These are phyloP conservation scores for Meghimatium bilineatum DNA, from an alignment of 2,888 invertebrate genomes.

Conservation along the genomic window DNA sequence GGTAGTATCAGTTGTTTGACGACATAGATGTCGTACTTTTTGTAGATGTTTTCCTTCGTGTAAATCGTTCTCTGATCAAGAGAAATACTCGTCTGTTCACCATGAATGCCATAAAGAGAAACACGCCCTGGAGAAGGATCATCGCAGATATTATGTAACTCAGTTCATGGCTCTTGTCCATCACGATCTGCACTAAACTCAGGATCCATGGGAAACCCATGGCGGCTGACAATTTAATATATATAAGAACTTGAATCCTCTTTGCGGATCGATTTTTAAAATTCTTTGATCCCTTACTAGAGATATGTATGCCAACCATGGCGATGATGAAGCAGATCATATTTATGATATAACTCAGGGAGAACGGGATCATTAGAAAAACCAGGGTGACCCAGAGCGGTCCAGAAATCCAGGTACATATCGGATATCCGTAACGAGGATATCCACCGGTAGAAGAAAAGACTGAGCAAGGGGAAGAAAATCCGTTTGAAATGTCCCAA, in stretches of 20 bases:
- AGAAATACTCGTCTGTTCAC: slow-evolving; percentile 23
- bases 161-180: neutral
- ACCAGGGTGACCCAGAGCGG: slow-evolving; percentile 6
- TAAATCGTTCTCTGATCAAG: neutral
- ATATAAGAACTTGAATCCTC: neutral
- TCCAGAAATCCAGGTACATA: slow-evolving; percentile 34
- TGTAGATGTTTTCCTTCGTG: neutral
- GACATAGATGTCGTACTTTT: neutral
- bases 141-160: neutral
- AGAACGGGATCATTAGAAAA: slow-evolving; percentile 44
- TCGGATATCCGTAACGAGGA: slow-evolving; percentile 25
- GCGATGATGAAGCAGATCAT: slow-evolving; percentile 50
- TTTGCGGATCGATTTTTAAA: neutral
- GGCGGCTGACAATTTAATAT: slow-evolving; percentile 31
- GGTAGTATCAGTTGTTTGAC: too few species aligned
- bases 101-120: slow-evolving; percentile 40
- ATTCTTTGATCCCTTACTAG: neutral
- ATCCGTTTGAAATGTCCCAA: too few species aligned
- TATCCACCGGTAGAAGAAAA: neutral
- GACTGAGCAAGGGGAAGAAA: neutral
- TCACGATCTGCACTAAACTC: neutral
- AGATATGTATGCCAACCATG: slow-evolving; percentile 43
- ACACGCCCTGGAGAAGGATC: slow-evolving; percentile 22
- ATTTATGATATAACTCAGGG: slow-evolving; percentile 43
- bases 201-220: slow-evolving; percentile 35